Conservation (phyloP, 2,113 vertebrate genomes). For the Vanacampus margaritifer region DNA sequence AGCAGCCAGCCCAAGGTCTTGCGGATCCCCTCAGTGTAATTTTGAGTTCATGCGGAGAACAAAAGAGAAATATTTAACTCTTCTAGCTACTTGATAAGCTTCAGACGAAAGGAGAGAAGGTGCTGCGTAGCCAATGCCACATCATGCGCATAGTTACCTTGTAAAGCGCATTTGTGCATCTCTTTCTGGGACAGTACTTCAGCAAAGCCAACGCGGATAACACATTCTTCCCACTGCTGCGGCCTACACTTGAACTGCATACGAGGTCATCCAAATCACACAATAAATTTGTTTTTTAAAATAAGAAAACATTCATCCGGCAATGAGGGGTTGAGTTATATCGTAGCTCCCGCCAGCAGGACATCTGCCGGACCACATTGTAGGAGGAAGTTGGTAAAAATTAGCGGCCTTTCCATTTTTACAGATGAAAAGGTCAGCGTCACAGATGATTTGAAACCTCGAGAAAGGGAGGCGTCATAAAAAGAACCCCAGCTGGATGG, state of each 20-base stretch:
- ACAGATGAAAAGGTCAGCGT: conserved; percentile 44
- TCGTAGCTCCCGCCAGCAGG: conserved; percentile 41
- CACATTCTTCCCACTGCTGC: conserved; percentile 23
- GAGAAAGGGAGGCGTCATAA: conserved; percentile 42
- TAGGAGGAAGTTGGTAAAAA: conserved; percentile 48
- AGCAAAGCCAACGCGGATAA: conserved; percentile 13
- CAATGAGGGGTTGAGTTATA: conserved; percentile 55
- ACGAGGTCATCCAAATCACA: conserved; percentile 50
- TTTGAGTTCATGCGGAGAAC: conserved; percentile 54
- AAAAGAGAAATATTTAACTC: conserved; percentile 60
- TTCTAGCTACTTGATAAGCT: conserved; percentile 58
- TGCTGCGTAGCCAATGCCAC: conserved; percentile 53
- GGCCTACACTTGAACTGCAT: conserved; percentile 21
- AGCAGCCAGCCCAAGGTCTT: conserved; percentile 58
- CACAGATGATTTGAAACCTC: conserved; percentile 47
- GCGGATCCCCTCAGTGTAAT: conserved; percentile 58
- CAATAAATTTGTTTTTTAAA: conserved; percentile 43
- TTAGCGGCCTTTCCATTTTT: conserved; percentile 61
- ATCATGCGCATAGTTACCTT: conserved; percentile 39
- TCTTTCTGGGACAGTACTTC: conserved; percentile 15
- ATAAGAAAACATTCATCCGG: conserved; percentile 17
- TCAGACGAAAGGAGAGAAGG: conserved; percentile 36
- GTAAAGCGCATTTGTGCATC: conserved; percentile 29
- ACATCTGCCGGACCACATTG: conserved; percentile 62
- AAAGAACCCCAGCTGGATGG: conserved; percentile 42